These are phyloP conservation scores for Psephotus haematonotus DNA, from an alignment of 2,113 vertebrate species.

Conservation along the genomic window DNA sequence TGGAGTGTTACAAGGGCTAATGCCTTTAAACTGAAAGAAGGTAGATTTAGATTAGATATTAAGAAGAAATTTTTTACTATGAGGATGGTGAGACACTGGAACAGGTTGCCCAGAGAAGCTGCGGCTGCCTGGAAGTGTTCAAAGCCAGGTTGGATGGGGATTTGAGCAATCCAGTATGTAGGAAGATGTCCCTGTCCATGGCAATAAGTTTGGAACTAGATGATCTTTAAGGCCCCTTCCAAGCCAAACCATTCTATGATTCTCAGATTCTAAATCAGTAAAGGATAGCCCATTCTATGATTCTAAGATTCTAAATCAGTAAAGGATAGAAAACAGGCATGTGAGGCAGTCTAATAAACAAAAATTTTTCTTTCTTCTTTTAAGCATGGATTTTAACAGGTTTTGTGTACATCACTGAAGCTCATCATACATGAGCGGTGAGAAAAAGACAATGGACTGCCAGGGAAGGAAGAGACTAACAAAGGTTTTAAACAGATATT, in stretches of 20 bases:
- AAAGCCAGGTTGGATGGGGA: background rate
- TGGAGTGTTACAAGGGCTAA: background rate
- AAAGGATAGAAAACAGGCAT: background rate
- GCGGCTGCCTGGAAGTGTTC: background rate
- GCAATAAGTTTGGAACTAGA: background rate
- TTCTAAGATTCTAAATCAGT: background rate
- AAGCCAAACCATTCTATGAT: background rate
- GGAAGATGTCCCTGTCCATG: background rate
- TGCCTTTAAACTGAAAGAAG: background rate
- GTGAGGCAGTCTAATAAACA: background rate
- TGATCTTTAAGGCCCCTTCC: background rate
- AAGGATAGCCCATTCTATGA: background rate
- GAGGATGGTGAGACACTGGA: background rate
- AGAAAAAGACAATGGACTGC: background rate
- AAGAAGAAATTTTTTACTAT: background rate
- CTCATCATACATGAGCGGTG: background rate
- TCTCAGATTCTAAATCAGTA: background rate
- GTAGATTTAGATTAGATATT: background rate
- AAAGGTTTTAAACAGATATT: conserved; percentile 9
- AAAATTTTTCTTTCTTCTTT: background rate
- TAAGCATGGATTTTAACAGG: background rate
- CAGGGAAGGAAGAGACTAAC: background rate
- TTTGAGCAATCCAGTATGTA: background rate
- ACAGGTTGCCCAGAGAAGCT: background rate
- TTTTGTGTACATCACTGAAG: background rate